Conservation (phyloP, 2,113 vertebrate genomes). For the Vidua macroura region DNA sequence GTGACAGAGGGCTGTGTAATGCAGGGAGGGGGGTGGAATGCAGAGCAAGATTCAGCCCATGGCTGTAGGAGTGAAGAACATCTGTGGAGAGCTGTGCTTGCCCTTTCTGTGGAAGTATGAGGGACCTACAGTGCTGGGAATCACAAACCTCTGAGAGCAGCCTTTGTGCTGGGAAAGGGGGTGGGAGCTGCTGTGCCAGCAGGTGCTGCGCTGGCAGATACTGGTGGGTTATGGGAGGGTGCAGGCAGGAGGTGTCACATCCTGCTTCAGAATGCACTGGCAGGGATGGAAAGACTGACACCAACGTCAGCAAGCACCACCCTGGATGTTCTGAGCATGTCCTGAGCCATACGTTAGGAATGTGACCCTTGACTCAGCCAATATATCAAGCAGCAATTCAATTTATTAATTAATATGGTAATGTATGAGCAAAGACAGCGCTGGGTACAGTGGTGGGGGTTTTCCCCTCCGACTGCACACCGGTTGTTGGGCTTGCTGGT, state of each 20-base stretch:
- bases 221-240: not conserved
- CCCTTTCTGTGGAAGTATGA: not conserved
- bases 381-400: no score
- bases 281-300: not conserved
- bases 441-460: no score
- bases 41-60: not conserved
- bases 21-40: not conserved
- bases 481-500: no score
- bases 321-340: not conserved
- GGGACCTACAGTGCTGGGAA: not conserved
- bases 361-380: no score
- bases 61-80: not conserved
- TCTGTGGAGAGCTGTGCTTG: not conserved
- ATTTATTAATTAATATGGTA: no score
- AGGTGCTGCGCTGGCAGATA: not conserved
- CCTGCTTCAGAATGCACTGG: not conserved
- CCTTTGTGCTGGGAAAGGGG: not conserved
- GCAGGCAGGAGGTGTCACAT: not conserved
- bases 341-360: not conserved
- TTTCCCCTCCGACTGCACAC: no score
- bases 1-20: not conserved
- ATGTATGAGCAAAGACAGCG: no score
- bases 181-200: not conserved
- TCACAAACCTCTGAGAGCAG: not conserved
- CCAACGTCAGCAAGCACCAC: not conserved